These are phyloP conservation scores for Acropternis orthonyx DNA, from an alignment of 2,797 vertebrate species.

Conservation along the genomic window DNA sequence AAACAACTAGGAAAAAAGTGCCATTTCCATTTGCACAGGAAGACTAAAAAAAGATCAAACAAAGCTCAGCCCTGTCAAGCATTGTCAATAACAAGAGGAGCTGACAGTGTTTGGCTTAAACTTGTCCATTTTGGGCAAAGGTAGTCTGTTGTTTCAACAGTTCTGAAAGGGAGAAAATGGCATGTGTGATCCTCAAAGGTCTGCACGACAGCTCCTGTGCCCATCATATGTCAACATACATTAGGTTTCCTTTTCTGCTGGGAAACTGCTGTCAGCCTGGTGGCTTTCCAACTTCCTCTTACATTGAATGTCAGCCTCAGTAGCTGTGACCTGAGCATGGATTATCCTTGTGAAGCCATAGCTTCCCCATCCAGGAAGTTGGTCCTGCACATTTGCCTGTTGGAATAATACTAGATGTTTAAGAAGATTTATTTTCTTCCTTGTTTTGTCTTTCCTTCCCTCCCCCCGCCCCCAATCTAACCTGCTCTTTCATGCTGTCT, in stretches of 20 bases:
- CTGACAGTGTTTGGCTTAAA: slow-evolving; percentile 34
- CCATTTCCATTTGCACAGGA: background rate
- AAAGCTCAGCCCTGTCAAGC: background rate
- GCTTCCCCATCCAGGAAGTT: background rate
- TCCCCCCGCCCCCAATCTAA: background rate
- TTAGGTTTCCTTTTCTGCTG: slow-evolving; percentile 14
- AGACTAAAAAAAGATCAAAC: background rate
- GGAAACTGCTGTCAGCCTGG: slow-evolving; percentile 14
- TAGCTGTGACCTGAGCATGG: background rate
- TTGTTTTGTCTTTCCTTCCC: background rate
- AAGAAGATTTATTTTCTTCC: background rate
- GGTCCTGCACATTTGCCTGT: background rate
- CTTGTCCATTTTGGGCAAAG: slow-evolving; percentile 8
- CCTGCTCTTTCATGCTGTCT: background rate
- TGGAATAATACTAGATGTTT: background rate
- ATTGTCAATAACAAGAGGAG: background rate
- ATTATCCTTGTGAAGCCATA: background rate
- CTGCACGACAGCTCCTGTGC: background rate
- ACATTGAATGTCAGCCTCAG: background rate
- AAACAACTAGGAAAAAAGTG: background rate
- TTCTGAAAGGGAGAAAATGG: slow-evolving; percentile 3
- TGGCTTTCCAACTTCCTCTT: background rate
- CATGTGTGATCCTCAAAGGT: background rate
- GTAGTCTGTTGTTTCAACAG: background rate
- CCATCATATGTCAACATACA: background rate